Percentiles rank a stretch among this genome's conserved stretches.
These are phyloP conservation scores for Labroides dimidiatus DNA, from an alignment of 2,797 vertebrate genomes.

Conservation along the genomic window DNA sequence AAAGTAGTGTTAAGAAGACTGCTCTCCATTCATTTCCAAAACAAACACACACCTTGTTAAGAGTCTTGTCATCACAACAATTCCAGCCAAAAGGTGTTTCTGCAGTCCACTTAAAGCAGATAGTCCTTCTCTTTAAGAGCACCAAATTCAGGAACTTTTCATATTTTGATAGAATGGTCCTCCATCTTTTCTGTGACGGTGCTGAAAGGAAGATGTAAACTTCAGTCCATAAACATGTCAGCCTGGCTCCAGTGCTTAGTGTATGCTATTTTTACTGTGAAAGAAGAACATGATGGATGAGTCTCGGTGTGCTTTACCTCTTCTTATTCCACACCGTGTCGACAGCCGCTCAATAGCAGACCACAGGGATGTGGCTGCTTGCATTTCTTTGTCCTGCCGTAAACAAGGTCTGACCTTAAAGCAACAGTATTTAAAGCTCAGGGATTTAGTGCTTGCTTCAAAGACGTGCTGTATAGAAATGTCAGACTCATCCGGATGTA, in stretches of 20 bases:
- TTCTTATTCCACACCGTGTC: constrained; percentile 16
- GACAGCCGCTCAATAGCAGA: constrained; percentile 21
- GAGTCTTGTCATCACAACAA: too few species aligned
- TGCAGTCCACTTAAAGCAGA: too few species aligned
- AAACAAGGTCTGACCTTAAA: constrained; percentile 54
- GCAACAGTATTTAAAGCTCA: constrained; percentile 25
- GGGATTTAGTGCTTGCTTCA: background rate
- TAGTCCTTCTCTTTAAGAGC: too few species aligned
- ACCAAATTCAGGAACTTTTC: too few species aligned
- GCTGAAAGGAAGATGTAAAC: constrained; percentile 28
- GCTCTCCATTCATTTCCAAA: too few species aligned
- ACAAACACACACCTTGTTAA: too few species aligned
- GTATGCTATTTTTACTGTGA: constrained; percentile 47
- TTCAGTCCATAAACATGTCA: constrained; percentile 22
- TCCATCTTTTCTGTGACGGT: background rate
- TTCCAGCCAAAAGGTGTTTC: too few species aligned
- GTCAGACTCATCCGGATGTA: constrained; percentile 30
- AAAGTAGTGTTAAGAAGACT: too few species aligned
- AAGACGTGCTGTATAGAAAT: background rate
- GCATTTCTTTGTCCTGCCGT: constrained; percentile 27
- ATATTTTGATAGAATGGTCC: too few species aligned
- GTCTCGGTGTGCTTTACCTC: constrained; percentile 42
- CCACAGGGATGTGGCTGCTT: constrained; percentile 17
- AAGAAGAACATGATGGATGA: constrained; percentile 48
- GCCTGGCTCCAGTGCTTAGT: constrained; percentile 11